Percentiles rank a stretch among this genome's conserved stretches.
Conservation (phyloP, 2,113 vertebrate genomes). For the Rhinopomastus cyanomelas region DNA sequence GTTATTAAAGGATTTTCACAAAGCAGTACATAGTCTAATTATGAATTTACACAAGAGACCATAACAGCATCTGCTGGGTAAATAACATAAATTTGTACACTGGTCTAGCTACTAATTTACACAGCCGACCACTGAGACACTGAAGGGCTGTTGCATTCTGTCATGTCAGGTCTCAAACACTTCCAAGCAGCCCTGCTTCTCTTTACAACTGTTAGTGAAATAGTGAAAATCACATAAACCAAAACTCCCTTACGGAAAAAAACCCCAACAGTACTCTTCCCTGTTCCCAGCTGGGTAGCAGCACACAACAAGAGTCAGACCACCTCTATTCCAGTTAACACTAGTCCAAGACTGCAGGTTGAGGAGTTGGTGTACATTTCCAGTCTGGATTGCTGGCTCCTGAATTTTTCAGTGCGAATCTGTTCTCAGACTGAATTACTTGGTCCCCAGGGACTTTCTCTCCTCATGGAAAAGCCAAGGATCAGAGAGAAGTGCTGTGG, state of each 20-base stretch:
- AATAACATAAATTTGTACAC: slow-evolving; percentile 76
- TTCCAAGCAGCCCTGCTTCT: slow-evolving; percentile 10
- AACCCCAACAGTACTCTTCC: neutral
- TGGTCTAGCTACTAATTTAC: slow-evolving; percentile 66
- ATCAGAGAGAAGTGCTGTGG: neutral
- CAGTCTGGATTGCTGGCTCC: neutral
- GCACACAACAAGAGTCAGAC: neutral
- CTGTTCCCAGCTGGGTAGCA: neutral
- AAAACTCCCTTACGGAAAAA: neutral
- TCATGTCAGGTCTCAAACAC: slow-evolving; percentile 46
- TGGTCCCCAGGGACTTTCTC: neutral
- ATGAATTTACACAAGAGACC: slow-evolving; percentile 55
- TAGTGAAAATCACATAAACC: neutral
- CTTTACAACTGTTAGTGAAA: slow-evolving; percentile 8
- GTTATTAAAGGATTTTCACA: slow-evolving; percentile 58
- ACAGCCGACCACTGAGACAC: slow-evolving; percentile 55
- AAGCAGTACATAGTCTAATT: slow-evolving; percentile 13
- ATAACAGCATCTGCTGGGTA: slow-evolving; percentile 62
- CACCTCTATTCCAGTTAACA: neutral
- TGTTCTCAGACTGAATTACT: neutral
- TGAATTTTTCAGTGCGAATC: neutral
- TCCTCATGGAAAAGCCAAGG: neutral
- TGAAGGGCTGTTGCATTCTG: slow-evolving; percentile 45
- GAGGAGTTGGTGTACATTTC: neutral
- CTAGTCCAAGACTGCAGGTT: neutral